A percentile compares a stretch with the other conserved stretches of the same genome.
Evolutionary conservation across 2,113 vertebrate genomes (phyloP).

Genomic region (Leptocoma aspasia): DNA sequence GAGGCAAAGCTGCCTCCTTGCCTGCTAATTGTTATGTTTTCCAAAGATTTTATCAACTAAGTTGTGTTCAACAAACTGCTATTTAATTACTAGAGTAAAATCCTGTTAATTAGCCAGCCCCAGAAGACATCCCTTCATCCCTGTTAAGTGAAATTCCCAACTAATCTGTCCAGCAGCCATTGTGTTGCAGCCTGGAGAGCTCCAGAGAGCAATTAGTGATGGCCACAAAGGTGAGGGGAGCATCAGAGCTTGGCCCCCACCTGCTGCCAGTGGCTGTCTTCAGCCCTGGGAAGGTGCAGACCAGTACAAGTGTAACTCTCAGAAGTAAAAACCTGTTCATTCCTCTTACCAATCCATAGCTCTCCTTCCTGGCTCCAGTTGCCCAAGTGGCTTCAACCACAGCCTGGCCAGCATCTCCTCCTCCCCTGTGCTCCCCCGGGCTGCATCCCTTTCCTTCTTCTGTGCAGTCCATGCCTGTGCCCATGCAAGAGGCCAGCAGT

Average conservation of each 20-base stretch:
- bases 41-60: constrained; percentile 37
- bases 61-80: constrained; percentile 25
- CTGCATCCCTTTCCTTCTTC: not conserved
- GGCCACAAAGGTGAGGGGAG: not conserved
- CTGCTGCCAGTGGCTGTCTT: not conserved
- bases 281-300: not conserved
- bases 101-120: constrained; percentile 44
- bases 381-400: not conserved
- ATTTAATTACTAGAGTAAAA: constrained; percentile 49
- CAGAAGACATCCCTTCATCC: constrained; percentile 31
- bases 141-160: constrained; percentile 12
- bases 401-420: not conserved
- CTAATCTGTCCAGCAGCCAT: constrained; percentile 5
- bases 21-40: constrained; percentile 32
- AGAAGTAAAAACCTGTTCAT: not conserved
- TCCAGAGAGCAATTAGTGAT: not conserved
- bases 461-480: not conserved
- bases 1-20: not conserved
- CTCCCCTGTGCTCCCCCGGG: not conserved
- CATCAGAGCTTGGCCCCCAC: not conserved
- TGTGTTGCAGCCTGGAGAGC: not conserved
- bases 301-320: not conserved
- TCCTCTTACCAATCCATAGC: not conserved
- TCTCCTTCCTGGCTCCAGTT: not conserved
- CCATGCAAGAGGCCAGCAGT: accelerated